phyloP scores from a whole-genome alignment of 2,113 vertebrate species.

The Gnathonemus longibarbis region DNA sequence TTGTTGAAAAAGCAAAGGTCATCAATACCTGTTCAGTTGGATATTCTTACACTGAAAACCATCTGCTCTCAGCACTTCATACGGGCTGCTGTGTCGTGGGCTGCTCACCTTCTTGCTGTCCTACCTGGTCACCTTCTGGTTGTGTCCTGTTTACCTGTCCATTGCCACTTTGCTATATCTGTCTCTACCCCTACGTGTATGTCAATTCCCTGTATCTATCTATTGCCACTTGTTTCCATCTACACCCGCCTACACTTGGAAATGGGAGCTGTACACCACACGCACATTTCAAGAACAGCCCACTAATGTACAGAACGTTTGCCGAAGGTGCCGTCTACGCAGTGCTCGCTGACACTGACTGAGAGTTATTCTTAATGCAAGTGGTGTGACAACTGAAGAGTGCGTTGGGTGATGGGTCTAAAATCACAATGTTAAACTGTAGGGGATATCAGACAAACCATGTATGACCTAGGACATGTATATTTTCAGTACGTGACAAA shows the following conservation, averaged over 20 bases:
- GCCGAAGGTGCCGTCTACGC: not conserved
- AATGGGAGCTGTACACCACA: not conserved
- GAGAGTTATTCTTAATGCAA: not conserved
- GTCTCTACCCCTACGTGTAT: not conserved
- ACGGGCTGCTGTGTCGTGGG: not conserved
- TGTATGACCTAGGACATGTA: not conserved
- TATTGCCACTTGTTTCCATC: not conserved
- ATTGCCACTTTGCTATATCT: not conserved
- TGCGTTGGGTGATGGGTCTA: not conserved
- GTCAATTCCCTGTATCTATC: not conserved
- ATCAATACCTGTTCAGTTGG: slow-evolving; percentile 27
- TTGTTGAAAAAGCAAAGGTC: slow-evolving; percentile 72
- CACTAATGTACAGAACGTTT: not conserved
- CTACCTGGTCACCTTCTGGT: not conserved
- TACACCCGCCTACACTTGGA: not conserved
- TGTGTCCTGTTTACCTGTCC: not conserved
- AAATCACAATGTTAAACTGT: not conserved
- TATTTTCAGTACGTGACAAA: not conserved
- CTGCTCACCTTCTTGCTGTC: too few species aligned
- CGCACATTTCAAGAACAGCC: not conserved
- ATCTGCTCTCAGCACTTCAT: not conserved
- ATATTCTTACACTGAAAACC: not conserved
- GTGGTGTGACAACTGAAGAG: not conserved
- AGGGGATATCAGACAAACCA: not conserved
- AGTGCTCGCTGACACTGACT: not conserved